Conservation (phyloP, 2,113 vertebrate genomes). For the Pholis gunnellus region DNA sequence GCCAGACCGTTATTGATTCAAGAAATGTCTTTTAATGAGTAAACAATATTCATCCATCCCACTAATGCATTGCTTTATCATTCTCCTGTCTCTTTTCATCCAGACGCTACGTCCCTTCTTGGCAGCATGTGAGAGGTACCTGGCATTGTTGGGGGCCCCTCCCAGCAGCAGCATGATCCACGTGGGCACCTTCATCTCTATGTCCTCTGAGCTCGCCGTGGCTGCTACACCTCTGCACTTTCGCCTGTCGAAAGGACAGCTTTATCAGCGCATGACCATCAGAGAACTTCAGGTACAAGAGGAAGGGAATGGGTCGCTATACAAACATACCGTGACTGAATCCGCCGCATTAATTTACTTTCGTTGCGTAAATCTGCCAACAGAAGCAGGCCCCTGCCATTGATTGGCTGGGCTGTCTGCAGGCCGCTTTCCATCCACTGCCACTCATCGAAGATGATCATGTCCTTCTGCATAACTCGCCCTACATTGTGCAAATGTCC, state of each 20-base stretch:
- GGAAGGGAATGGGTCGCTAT: background rate
- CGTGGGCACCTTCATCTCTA: conserved; percentile 83
- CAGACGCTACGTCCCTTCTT: conserved; percentile 85
- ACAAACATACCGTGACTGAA: background rate
- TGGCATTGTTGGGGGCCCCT: conserved; percentile 82
- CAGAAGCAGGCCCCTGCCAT: conserved; percentile 89
- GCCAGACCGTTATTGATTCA: background rate
- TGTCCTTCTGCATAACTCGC: conserved; percentile 88
- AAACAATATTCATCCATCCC: background rate
- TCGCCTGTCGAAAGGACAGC: conserved; percentile 78
- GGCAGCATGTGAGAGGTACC: conserved; percentile 79
- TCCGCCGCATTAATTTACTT: background rate
- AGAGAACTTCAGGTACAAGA: conserved; percentile 86
- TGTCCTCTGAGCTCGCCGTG: conserved; percentile 87
- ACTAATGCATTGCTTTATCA: conserved; percentile 5
- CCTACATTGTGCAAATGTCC: conserved; percentile 91
- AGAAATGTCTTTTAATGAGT: background rate
- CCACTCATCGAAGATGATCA: conserved; percentile 83
- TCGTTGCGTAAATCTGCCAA: conserved; percentile 33
- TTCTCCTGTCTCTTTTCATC: conserved; percentile 9
- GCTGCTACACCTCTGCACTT: conserved; percentile 81
- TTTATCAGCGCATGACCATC: conserved; percentile 86
- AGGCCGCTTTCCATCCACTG: conserved; percentile 85
- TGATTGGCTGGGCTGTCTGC: conserved; percentile 90
- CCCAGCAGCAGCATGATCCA: conserved; percentile 57